These are phyloP conservation scores for Julus scandinavius DNA, from an alignment of 2,888 invertebrate species.

Conservation along the genomic window DNA sequence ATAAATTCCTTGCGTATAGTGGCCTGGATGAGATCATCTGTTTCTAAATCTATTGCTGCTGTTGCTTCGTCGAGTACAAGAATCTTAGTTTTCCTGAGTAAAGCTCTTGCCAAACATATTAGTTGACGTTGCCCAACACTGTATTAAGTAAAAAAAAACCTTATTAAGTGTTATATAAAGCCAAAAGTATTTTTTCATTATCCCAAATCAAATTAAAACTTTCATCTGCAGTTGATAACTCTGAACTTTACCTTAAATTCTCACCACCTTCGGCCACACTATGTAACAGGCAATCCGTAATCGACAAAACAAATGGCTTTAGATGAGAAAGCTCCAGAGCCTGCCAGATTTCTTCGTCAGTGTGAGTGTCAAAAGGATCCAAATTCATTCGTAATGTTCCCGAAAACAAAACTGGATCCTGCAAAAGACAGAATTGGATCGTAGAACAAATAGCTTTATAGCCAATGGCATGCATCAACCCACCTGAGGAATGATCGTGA, in stretches of 20 bases:
- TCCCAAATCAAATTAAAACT: neutral
- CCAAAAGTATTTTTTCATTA: no score
- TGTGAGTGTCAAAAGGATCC: conserved; percentile 84
- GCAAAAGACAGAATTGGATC: conserved; percentile 65
- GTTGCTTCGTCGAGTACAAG: conserved; percentile 71
- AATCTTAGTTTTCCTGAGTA: conserved; percentile 67
- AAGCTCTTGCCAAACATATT: conserved; percentile 68
- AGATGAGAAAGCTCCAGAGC: conserved; percentile 91
- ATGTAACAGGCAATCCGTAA: conserved; percentile 81
- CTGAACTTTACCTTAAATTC: conserved; percentile 72
- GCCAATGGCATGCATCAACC: neutral
- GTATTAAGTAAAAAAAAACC: neutral
- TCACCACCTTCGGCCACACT: conserved; percentile 92
- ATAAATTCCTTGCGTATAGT: conserved; percentile 89
- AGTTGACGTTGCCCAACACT: conserved; percentile 69
- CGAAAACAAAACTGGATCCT: conserved; percentile 95
- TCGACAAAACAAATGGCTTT: conserved; percentile 81
- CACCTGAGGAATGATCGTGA: conserved; percentile 67
- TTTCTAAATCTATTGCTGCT: conserved; percentile 70
- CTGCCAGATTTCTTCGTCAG: conserved; percentile 87
- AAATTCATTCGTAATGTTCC: conserved; percentile 90
- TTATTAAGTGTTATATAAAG: neutral
- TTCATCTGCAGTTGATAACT: neutral
- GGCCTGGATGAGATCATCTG: conserved; percentile 71
- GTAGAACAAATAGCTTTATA: neutral